Base-by-base conservation (phyloP, 2,888 invertebrate species). In the Scotopteryx bipunctaria region DNA sequence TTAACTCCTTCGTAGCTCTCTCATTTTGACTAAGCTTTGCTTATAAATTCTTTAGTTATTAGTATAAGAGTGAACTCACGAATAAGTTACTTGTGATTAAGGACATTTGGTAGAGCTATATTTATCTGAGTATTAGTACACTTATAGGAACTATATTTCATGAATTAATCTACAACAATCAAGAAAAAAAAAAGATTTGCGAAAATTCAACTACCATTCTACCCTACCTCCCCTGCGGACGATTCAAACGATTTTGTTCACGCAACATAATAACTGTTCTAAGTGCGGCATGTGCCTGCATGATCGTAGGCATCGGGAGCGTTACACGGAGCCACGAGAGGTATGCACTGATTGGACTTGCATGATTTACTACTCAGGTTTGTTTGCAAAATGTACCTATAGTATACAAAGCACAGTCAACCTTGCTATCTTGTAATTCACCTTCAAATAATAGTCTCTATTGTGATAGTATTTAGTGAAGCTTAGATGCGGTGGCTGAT, bases 231-330 rank as follows among this genome's bases (percentile, higher is more conserved):
- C 53, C 61, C 45, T 68, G 57, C 57, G 52, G 66, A 71, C 66
- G 69, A 61, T 71, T 68, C 65, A 63, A 67, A 68, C 64, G 67
- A 69, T 73, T 73, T 63, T 45, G 57, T 68, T 68, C 84, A 83
- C 83, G 83, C 78, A 68, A 63, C 59, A 55, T 35, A 67, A 67
- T 77, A 76, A 84, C 84, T 72, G 83, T 81, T 42, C 57, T 83
- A 81, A 83, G 80, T 75, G 81, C 84, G 78, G 76, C 78, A 76
- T 76, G 73, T 67, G 64, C 64, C 68, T 62, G 61, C 61, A 64
- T 58, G n/a, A n/a, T n/a, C n/a, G 48, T 47, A 40, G 35, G 14
- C 14, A 59, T 59, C 60, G 64, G 64, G 65, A 67, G 68, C 62
- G 60, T 44, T 63, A 67, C 71, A 75, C 73, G 73, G 71, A 65